Evolutionary conservation across 1,140 invertebrate species (phyloP), one percentile per base, ranked within the genome.

Genomic region (Neocloeon triangulifer): DNA sequence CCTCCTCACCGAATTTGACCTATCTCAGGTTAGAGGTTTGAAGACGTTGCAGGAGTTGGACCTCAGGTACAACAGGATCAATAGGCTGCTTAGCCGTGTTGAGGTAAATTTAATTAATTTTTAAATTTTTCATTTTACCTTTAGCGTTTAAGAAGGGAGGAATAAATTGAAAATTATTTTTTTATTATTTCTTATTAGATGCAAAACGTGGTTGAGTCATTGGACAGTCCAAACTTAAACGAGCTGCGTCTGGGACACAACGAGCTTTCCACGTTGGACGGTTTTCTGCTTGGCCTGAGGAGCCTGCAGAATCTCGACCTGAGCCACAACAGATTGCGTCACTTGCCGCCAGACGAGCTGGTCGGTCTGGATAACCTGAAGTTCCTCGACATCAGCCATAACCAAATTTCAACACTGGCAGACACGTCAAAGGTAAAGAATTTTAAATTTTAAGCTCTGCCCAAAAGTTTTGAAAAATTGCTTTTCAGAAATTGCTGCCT

Each of bases 241-340:
- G 73, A 79, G 36, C 48, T 82, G 29, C 54, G 65, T 7, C 49
- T 82, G 25, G 68, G 79, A 35, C 61, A 78, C 43, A 82, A 82
- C 41, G 52, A 64, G 25, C 48, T 82, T 5, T 50, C 63, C 14
- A 62, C 56, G 8, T 48, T 81, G n/a, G 73, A 73, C 31, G 73
- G 71, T 0, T 69, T 73, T 2, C 40, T 81, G 19, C 64, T 69
- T 34, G 74, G 75, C 1, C 59, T 82, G 32, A 65, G 66, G 32
- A 68, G 72, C 41, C 51, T 82, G 7, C 52, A 71, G 25, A 62
- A 64, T 38, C 49, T 82, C 2, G 73, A 74, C 46, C 45, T 82
- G 19, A 73, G 74, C 40, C 62, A 74, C 42, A 82, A 82, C 43
- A 59, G 61, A 27, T 45, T 82, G 4, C 64, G 66, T 32, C 59